Evolutionary conservation across 2,888 invertebrate species (phyloP), one percentile per base, ranked within the genome.

Genomic region (Zaprionus lineosus): DNA sequence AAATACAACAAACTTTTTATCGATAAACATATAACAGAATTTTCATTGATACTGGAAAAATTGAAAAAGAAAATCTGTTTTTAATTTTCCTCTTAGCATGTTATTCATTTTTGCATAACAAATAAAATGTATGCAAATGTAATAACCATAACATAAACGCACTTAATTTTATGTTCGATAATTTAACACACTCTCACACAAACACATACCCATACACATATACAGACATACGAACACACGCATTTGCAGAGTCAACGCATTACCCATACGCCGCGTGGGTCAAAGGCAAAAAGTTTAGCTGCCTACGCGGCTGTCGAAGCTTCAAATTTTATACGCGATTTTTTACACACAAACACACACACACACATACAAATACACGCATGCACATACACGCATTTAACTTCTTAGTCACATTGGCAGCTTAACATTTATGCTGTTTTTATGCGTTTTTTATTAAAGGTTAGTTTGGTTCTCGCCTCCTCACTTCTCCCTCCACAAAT

Each of bases 351-450:
- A n/a, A n/a, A n/a, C n/a, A n/a, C n/a, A n/a, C n/a, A n/a, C n/a
- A n/a, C n/a, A n/a, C n/a, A n/a, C n/a, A n/a, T n/a, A n/a, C n/a
- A n/a, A n/a, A n/a, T n/a, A n/a, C n/a, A n/a, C n/a, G n/a, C n/a
- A n/a, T n/a, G n/a, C n/a, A n/a, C n/a, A n/a, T n/a, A 24, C 6
- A 24, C 8, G 24, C 29, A 8, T 34, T 7, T 15, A 11, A 3
- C 2, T 11, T 37, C 7, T 15, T n/a, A 14, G n/a, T 16, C 7
- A 31, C 33, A 19, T 41, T 33, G 40, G 50, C 56, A 50, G 63
- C 55, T 63, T 58, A 51, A 51, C 39, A 58, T 66, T 66, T 55
- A 59, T 55, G 65, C 24, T 44, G 28, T 53, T 61, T 65, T 66
- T 66, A 66, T 66, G 33, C 41, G 55, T 24, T 63, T 63, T 57